phyloP scores from a whole-genome alignment of 2,888 invertebrate species.

The Caenorhabditis zanzibari region DNA sequence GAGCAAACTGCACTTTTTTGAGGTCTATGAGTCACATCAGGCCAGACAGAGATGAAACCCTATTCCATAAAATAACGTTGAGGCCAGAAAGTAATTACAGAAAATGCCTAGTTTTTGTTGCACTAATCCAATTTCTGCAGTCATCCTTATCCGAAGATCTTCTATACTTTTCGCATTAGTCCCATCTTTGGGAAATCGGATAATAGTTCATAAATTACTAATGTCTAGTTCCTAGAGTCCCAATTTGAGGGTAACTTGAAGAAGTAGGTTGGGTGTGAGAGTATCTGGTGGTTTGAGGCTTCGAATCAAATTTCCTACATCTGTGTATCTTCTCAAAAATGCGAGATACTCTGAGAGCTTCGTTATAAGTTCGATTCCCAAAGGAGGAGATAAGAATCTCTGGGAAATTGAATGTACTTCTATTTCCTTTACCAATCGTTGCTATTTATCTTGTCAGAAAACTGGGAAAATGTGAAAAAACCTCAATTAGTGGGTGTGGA shows the following conservation, averaged over 20 bases:
- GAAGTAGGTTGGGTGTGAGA: not conserved
- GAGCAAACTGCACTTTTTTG: not conserved
- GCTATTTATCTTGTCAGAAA: slow-evolving; percentile 19
- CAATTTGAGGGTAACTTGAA: not conserved
- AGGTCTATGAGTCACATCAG: too few relatives aligned
- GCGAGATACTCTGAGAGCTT: not conserved
- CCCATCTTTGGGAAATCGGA: slow-evolving; percentile 23
- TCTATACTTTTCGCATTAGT: slow-evolving; percentile 26
- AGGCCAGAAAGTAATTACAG: slow-evolving; percentile 7
- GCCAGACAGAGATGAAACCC: not conserved
- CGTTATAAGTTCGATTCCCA: slow-evolving; percentile 53
- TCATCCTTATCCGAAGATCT: slow-evolving; percentile 27
- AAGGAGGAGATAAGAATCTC: slow-evolving; percentile 50
- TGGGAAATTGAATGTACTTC: slow-evolving; percentile 6
- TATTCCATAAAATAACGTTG: too few relatives aligned
- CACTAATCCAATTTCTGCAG: slow-evolving; percentile 21
- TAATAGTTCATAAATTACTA: not conserved
- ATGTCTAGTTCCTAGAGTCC: too few relatives aligned
- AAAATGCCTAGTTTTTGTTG: not conserved
- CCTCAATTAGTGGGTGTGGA: slow-evolving; percentile 6
- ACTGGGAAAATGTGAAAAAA: not conserved
- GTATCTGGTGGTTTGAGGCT: not conserved
- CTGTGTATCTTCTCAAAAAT: slow-evolving; percentile 20
- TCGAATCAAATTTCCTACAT: slow-evolving; percentile 54
- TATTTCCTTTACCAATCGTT: not conserved